Conservation (phyloP, 2,797 vertebrate species). For the Capromys pilorides region DNA sequence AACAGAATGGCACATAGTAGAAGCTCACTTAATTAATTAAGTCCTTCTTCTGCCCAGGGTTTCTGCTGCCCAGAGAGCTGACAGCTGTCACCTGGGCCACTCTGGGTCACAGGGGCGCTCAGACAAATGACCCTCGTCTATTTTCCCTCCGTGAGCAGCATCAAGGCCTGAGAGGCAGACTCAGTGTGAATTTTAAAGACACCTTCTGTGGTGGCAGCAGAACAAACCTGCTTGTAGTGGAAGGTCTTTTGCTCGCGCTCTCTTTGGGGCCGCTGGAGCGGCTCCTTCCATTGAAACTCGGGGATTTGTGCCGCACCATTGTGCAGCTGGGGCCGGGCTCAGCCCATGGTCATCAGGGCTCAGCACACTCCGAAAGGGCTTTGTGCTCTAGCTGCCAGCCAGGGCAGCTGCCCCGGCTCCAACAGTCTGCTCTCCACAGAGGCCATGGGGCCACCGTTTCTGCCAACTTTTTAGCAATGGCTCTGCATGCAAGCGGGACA, state of each 20-base stretch:
- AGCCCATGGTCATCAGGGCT: slow-evolving; percentile 7
- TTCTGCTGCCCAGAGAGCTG: slow-evolving; percentile 4
- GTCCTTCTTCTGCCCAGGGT: slow-evolving; percentile 9
- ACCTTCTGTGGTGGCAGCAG: background rate
- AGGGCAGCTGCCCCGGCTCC: background rate
- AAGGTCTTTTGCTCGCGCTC: background rate
- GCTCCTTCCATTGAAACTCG: slow-evolving; percentile 57
- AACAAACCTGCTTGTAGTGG: background rate
- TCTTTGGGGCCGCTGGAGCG: slow-evolving; percentile 22
- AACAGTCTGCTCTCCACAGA: background rate
- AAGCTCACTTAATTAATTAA: slow-evolving; percentile 42
- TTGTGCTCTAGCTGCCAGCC: background rate
- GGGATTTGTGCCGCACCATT: slow-evolving; percentile 53
- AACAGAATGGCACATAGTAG: slow-evolving; percentile 20
- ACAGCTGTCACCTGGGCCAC: slow-evolving; percentile 56
- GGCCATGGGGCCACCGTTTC: background rate
- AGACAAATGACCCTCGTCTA: slow-evolving; percentile 40
- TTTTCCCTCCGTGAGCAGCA: background rate
- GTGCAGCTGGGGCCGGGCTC: background rate
- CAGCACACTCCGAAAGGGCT: slow-evolving; percentile 4
- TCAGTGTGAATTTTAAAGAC: slow-evolving; percentile 65
- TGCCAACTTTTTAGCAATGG: background rate
- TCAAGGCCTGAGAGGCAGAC: slow-evolving; percentile 22
- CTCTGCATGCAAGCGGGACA: background rate
- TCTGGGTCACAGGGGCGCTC: background rate